phyloP scores from a whole-genome alignment of 1,140 invertebrate species.

The Polypedilum vanderplanki region DNA sequence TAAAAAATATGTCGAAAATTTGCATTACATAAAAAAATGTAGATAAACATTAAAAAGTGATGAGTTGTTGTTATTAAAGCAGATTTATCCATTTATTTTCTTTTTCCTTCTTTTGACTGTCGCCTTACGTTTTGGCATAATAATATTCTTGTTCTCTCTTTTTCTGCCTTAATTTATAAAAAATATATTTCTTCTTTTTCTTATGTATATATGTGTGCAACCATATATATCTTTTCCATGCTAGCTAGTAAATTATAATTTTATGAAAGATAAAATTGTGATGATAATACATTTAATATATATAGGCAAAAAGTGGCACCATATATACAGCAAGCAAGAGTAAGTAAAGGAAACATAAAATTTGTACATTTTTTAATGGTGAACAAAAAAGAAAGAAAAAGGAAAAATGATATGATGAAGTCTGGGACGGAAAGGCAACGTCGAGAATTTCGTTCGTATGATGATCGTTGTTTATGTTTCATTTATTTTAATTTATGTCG shows the following conservation, averaged over 20 bases:
- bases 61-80: too few relatives aligned
- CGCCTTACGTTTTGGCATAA: too few relatives aligned
- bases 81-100: too few relatives aligned
- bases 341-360: slow-evolving; percentile 1
- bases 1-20: too few relatives aligned
- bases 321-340: not conserved
- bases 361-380: not conserved
- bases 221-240: not conserved
- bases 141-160: too few relatives aligned
- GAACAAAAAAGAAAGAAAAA: not conserved
- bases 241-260: slow-evolving; percentile 19
- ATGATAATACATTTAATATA: slow-evolving; percentile 15
- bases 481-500: not conserved
- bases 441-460: not conserved
- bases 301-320: slow-evolving; percentile 5
- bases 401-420: slow-evolving; percentile 3
- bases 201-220: too few relatives aligned
- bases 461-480: slow-evolving; percentile 18
- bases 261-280: slow-evolving; percentile 19
- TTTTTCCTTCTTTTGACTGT: too few relatives aligned
- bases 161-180: too few relatives aligned
- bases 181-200: too few relatives aligned
- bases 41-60: too few relatives aligned
- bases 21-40: too few relatives aligned
- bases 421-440: slow-evolving; percentile 2